phyloP scores from a whole-genome alignment of 2,113 vertebrate genomes.

The Beaufortia kweichowensis region DNA sequence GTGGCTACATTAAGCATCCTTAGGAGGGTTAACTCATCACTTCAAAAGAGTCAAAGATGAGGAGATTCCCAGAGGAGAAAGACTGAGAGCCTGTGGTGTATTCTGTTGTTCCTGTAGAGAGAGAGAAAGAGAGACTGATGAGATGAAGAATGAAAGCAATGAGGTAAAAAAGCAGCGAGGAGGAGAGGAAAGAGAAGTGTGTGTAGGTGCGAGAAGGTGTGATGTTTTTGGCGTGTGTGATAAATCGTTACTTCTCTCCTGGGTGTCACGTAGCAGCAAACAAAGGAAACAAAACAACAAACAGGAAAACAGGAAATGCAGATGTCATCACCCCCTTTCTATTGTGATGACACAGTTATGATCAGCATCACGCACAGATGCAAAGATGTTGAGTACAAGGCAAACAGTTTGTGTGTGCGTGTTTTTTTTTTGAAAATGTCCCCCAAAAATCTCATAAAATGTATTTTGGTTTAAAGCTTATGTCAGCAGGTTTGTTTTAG shows the following conservation, averaged over 20 bases:
- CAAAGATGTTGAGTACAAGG: slow-evolving; percentile 26
- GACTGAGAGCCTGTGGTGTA: slow-evolving; percentile 63
- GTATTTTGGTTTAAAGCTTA: too few species aligned
- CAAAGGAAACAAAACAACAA: slow-evolving; percentile 40
- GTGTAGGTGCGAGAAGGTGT: slow-evolving; percentile 42
- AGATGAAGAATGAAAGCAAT: slow-evolving; percentile 41
- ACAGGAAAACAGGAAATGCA: slow-evolving; percentile 48
- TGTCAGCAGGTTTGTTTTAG: too few species aligned
- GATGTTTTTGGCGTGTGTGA: slow-evolving; percentile 46
- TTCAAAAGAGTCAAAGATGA: slow-evolving; percentile 75
- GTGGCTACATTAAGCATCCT: slow-evolving; percentile 68
- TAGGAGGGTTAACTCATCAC: slow-evolving; percentile 78
- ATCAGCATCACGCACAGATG: slow-evolving; percentile 32
- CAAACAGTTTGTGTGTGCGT: slow-evolving; percentile 6
- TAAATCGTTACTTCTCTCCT: slow-evolving; percentile 46
- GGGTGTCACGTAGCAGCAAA: slow-evolving; percentile 43
- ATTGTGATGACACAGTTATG: slow-evolving; percentile 35
- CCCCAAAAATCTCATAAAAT: too few species aligned
- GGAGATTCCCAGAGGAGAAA: slow-evolving; percentile 71
- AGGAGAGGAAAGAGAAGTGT: slow-evolving; percentile 55
- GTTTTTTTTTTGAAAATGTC: background rate
- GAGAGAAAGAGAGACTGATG: slow-evolving; percentile 37
- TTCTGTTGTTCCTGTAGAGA: slow-evolving; percentile 64
- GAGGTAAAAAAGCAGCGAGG: slow-evolving; percentile 11
- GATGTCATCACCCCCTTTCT: slow-evolving; percentile 47